phyloP scores from a whole-genome alignment of 2,888 invertebrate genomes.

The Diogma glabrata region DNA sequence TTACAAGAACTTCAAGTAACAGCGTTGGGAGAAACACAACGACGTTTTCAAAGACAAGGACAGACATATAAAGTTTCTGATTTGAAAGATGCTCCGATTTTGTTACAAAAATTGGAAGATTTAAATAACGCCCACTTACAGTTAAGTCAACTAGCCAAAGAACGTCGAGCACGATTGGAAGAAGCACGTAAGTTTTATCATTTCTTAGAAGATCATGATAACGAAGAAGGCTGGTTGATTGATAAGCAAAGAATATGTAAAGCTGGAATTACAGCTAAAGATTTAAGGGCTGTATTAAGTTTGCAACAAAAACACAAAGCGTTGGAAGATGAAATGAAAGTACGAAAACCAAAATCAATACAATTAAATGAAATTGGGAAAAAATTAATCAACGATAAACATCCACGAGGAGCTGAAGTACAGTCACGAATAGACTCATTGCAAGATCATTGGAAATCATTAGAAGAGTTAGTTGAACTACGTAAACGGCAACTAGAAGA shows the following conservation, averaged over 20 bases:
- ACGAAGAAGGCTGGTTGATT: constrained; percentile 93
- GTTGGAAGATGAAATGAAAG: constrained; percentile 75
- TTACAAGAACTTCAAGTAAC: constrained; percentile 85
- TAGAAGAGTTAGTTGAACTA: constrained; percentile 69
- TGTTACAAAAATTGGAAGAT: constrained; percentile 60
- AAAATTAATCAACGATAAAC: constrained; percentile 61
- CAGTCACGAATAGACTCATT: constrained; percentile 66
- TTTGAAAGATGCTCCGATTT: constrained; percentile 42
- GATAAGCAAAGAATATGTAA: constrained; percentile 91
- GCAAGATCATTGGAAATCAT: constrained; percentile 76
- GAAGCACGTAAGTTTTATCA: constrained; percentile 90
- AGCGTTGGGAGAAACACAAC: constrained; percentile 74
- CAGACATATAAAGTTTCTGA: constrained; percentile 44
- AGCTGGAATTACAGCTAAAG: constrained; percentile 87
- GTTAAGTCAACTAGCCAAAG: constrained; percentile 36
- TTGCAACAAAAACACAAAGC: constrained; percentile 89
- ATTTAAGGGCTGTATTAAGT: constrained; percentile 78
- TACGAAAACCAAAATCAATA: constrained; percentile 50
- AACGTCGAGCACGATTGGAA: constrained; percentile 72
- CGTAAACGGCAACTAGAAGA: constrained; percentile 69
- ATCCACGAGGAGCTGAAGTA: constrained; percentile 72
- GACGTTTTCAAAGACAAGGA: constrained; percentile 60
- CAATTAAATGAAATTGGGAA: constrained; percentile 60
- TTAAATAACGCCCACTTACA: constrained; percentile 68
- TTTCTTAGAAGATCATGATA: constrained; percentile 93